A percentile compares a stretch with the other conserved stretches of the same genome.
These are phyloP conservation scores for Blastobasis lacticolella DNA, from an alignment of 2,888 invertebrate species.

Conservation along the genomic window DNA sequence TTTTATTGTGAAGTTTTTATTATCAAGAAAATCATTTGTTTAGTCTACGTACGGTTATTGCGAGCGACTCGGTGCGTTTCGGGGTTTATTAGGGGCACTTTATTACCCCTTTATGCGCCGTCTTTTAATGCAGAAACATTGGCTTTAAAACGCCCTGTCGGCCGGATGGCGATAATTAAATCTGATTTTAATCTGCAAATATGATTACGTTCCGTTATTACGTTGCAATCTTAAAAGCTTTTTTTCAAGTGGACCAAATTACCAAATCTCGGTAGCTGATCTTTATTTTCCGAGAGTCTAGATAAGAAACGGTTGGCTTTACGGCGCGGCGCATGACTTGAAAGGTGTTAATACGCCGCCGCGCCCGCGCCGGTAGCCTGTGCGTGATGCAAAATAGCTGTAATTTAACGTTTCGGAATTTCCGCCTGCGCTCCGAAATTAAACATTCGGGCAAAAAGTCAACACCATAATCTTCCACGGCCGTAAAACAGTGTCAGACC, in stretches of 20 bases:
- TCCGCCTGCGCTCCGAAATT: conserved; percentile 32
- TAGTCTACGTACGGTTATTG: conserved; percentile 70
- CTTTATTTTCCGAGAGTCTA: conserved; percentile 35
- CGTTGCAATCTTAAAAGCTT: conserved; percentile 35
- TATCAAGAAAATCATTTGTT: conserved; percentile 71
- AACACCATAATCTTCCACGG: conserved; percentile 42
- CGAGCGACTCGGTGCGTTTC: conserved; percentile 57
- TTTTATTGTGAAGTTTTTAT: conserved; percentile 73
- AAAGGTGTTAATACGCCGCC: conserved; percentile 19
- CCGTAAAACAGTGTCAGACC: conserved; percentile 60
- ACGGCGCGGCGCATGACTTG: conserved; percentile 13
- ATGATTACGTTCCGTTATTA: conserved; percentile 50
- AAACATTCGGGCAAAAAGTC: conserved; percentile 41
- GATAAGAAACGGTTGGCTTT: conserved; percentile 32
- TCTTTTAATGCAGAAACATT: conserved; percentile 47
- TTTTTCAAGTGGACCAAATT: conserved; percentile 34
- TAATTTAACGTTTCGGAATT: conserved; percentile 31
- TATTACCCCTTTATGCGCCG: conserved; percentile 57
- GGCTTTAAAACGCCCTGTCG: conserved; percentile 35
- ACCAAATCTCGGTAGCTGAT: conserved; percentile 38
- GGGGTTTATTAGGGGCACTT: conserved; percentile 68
- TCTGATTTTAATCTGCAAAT: conserved; percentile 58
- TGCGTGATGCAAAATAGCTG: conserved; percentile 10
- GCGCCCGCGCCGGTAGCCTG: not conserved
- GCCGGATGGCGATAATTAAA: conserved; percentile 59